phyloP scores from a whole-genome alignment of 2,888 invertebrate genomes.

The Conistra vaccinii region DNA sequence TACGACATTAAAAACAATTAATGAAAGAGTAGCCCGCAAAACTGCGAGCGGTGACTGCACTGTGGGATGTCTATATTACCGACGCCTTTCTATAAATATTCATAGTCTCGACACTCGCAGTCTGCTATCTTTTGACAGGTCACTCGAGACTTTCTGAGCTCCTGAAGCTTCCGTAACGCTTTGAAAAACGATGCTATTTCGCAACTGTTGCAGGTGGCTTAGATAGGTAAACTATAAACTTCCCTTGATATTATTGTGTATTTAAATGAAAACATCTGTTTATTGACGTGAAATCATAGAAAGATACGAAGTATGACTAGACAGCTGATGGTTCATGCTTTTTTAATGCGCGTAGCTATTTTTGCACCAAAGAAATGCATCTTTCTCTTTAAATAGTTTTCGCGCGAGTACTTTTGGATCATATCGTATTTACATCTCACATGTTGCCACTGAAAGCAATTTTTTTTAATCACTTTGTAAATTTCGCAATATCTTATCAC shows the following conservation, averaged over 20 bases:
- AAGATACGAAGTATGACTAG: background rate
- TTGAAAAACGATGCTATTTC: constrained; percentile 23
- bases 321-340: background rate
- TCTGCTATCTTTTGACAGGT: constrained; percentile 66
- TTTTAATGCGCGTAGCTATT: constrained; percentile 21
- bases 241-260: background rate
- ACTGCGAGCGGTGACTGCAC: constrained; percentile 34
- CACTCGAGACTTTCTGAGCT: constrained; percentile 55
- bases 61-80: constrained; percentile 40
- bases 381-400: background rate
- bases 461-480: constrained; percentile 21
- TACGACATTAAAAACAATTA: constrained; percentile 16
- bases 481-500: constrained; percentile 21
- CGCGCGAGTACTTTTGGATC: background rate
- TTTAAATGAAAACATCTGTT: background rate
- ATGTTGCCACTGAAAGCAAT: background rate
- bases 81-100: constrained; percentile 73
- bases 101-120: constrained; percentile 65
- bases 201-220: constrained; percentile 12
- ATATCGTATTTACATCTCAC: background rate
- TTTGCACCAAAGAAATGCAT: constrained; percentile 8
- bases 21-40: constrained; percentile 3
- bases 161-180: constrained; percentile 38
- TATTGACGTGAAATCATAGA: background rate
- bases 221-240: constrained; percentile 13